Evolutionary conservation across 1,140 invertebrate genomes (phyloP).

Genomic region (Mizuhopecten yessoensis): DNA sequence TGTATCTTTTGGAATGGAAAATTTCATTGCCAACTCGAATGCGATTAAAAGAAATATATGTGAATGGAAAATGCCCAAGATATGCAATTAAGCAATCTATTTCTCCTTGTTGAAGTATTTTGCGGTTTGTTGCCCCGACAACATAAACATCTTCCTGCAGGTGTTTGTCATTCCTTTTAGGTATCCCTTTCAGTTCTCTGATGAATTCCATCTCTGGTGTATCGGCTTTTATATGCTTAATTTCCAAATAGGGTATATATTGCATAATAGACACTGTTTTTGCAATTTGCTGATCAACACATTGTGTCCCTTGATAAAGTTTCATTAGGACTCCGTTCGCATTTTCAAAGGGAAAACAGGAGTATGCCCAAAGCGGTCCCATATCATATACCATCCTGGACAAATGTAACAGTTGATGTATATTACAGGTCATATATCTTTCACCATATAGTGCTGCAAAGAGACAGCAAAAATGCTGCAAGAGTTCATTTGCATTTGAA

Average conservation of each 20-base stretch:
- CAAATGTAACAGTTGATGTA: conserved; percentile 50
- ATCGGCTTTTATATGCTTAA: not conserved
- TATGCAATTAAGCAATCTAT: not conserved
- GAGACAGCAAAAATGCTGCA: conserved; percentile 44
- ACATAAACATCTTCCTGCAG: not conserved
- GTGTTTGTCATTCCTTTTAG: not conserved
- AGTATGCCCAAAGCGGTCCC: conserved; percentile 47
- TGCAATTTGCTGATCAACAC: conserved; percentile 50
- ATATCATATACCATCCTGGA: not conserved
- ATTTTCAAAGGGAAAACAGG: conserved; percentile 55
- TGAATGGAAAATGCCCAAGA: not conserved
- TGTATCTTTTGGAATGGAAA: not conserved
- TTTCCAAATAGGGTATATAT: conserved; percentile 38
- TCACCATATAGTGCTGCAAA: conserved; percentile 50
- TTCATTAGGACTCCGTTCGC: conserved; percentile 49
- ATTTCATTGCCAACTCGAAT: not conserved
- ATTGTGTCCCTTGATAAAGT: conserved; percentile 58
- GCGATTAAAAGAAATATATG: not conserved
- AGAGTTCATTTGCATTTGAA: conserved; percentile 3
- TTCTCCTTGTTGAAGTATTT: not conserved
- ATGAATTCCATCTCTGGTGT: not conserved
- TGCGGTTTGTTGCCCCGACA: conserved; percentile 28
- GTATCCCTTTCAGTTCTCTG: not conserved
- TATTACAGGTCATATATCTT: conserved; percentile 50
- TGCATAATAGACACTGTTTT: conserved; percentile 43